Base-by-base conservation (phyloP, 2,888 invertebrate genomes). In the Xylophagus ater region DNA sequence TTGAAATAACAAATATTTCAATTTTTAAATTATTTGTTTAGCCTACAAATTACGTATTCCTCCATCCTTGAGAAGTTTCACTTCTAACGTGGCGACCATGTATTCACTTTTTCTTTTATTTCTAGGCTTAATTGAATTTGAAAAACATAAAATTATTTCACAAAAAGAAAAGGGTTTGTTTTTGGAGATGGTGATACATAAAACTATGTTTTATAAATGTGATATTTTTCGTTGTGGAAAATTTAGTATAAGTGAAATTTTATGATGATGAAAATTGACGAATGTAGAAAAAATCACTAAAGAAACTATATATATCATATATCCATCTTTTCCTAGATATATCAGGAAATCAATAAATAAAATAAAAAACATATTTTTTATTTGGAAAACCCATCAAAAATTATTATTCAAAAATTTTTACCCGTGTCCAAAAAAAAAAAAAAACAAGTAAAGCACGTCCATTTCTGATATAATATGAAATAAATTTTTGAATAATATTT, bases 231-330 rank as follows among this genome's bases (percentile, higher is more conserved):
- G n/a, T n/a, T n/a, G 23, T 17, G 14, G n/a, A 20, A n/a, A 2
- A 17, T 17, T 5, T 32, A 17, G 42, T 38, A 42, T 42, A 38
- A 23, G 25, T 30, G 30, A 38, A 37, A 25, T 42, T 42, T 42
- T 42, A 42, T 38, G 38, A 38, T 42, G 42, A 42, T 42, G 37
- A 38, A 42, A 42, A n/a, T 37, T 34, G 42, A 38, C 33, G 19
- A 23, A 28, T 32, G 12, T 34, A 21, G 25, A 9, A 23, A 35
- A 37, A 20, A 20, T n/a, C n/a, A n/a, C n/a, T n/a, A n/a, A n/a
- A n/a, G n/a, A n/a, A n/a, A n/a, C n/a, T n/a, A n/a, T n/a, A n/a
- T n/a, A n/a, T n/a, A n/a, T n/a, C n/a, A n/a, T n/a, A n/a, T n/a
- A n/a, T n/a, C n/a, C n/a, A n/a, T n/a, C n/a, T n/a, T n/a, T n/a